Evolutionary conservation across 2,113 vertebrate genomes (phyloP).

Genomic region (Gymnobelideus leadbeateri): DNA sequence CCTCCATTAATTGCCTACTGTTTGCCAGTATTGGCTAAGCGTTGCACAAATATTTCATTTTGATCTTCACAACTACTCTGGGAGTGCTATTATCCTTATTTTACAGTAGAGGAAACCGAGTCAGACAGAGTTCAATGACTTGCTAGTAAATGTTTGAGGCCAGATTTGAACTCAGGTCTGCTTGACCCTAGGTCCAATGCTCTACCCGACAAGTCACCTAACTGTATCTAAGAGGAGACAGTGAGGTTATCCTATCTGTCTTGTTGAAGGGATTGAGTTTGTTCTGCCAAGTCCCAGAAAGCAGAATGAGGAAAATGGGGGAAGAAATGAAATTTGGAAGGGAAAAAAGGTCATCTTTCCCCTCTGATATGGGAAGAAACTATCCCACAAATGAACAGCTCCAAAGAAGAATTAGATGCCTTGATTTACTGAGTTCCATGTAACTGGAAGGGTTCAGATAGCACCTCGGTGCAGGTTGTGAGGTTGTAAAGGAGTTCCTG

Average conservation of each 20-base stretch:
- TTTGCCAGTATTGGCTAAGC: not conserved
- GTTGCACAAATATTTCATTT: not conserved
- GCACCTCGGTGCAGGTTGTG: not conserved
- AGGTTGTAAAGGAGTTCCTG: too few relatives aligned
- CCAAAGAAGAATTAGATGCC: not conserved
- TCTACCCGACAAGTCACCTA: not conserved
- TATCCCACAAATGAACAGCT: not conserved
- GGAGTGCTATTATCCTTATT: not conserved
- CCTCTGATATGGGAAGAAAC: too few relatives aligned
- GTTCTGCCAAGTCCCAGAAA: too few relatives aligned
- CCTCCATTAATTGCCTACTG: not conserved
- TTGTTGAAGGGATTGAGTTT: not conserved
- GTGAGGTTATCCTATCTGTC: not conserved
- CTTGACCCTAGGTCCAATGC: not conserved
- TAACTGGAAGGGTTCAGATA: not conserved
- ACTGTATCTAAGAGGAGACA: not conserved
- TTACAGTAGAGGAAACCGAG: not conserved
- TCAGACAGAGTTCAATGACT: not conserved
- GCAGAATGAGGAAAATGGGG: not conserved
- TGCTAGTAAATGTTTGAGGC: not conserved
- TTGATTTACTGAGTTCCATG: not conserved
- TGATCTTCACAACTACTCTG: not conserved
- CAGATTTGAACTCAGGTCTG: not conserved
- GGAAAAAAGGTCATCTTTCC: not conserved
- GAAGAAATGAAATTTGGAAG: not conserved